Percentiles rank a stretch among this genome's conserved stretches.
These are phyloP conservation scores for Apostichopus japonicus DNA, from an alignment of 35 echinoderm and acorn worm species.

Conservation along the genomic window DNA sequence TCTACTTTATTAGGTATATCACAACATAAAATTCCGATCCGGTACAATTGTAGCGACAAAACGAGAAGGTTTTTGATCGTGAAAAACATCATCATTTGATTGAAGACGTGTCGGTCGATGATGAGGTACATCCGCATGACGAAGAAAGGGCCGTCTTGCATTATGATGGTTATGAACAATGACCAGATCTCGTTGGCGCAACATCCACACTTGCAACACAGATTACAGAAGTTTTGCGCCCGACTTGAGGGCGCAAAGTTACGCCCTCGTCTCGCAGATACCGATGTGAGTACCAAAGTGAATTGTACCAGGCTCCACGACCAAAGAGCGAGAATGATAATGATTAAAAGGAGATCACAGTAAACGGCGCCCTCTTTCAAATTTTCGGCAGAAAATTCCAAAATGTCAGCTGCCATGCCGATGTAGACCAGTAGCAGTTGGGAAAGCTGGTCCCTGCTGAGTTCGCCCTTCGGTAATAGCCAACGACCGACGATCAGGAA, in stretches of 20 bases:
- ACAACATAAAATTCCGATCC: conserved; percentile 68
- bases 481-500: conserved; percentile 88
- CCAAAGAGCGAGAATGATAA: conserved; percentile 77
- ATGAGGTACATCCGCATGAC: conserved; percentile 84
- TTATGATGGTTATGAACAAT: conserved; percentile 65
- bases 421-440: conserved; percentile 89
- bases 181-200: conserved; percentile 85
- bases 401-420: conserved; percentile 95
- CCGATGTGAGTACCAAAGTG: conserved; percentile 79
- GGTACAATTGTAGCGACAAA: conserved; percentile 73
- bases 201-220: conserved; percentile 60
- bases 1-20: background rate
- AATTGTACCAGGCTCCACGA: conserved; percentile 92
- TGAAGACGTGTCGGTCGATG: conserved; percentile 67
- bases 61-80: conserved; percentile 87
- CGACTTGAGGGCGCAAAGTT: conserved; percentile 16
- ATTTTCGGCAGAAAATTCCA: conserved; percentile 87
- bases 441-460: conserved; percentile 87
- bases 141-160: conserved; percentile 90
- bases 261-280: conserved; percentile 49
- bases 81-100: conserved; percentile 95
- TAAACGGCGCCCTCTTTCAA: conserved; percentile 73
- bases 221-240: conserved; percentile 20
- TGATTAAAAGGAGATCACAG: conserved; percentile 79
- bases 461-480: conserved; percentile 83